Conservation (phyloP, 2,888 invertebrate genomes). For the Ferdinandea cuprea region DNA sequence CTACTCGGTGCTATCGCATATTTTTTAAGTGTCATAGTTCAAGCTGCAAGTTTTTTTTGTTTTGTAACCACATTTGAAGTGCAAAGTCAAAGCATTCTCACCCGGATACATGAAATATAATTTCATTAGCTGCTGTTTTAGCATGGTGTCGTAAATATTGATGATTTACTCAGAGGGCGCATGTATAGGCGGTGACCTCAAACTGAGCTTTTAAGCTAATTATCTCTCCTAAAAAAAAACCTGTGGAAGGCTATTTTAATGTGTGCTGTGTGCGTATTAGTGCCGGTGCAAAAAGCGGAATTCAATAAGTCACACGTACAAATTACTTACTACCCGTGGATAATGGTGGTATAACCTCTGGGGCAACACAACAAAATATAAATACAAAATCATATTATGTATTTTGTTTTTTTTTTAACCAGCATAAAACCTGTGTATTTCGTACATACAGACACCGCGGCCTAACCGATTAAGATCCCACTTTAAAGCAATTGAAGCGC, state of each 20-base stretch:
- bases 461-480: slow-evolving; percentile 35
- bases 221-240: slow-evolving; percentile 67
- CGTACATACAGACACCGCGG: not conserved
- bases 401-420: slow-evolving; percentile 9
- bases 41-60: slow-evolving; percentile 7
- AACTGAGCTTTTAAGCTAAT: slow-evolving; percentile 80
- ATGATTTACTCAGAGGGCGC: slow-evolving; percentile 67
- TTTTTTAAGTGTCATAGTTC: slow-evolving; percentile 6
- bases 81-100: slow-evolving; percentile 55
- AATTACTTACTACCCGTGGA: slow-evolving; percentile 40
- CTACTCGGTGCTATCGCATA: not conserved
- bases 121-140: slow-evolving; percentile 32
- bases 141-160: slow-evolving; percentile 67
- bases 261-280: slow-evolving; percentile 6
- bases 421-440: not conserved
- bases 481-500: slow-evolving; percentile 54
- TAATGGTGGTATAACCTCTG: slow-evolving; percentile 54
- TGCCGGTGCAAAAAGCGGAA: slow-evolving; percentile 39
- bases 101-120: slow-evolving; percentile 44
- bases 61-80: not conserved
- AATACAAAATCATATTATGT: slow-evolving; percentile 9
- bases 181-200: slow-evolving; percentile 80
- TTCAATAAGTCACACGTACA: slow-evolving; percentile 43
- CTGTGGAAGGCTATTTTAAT: slow-evolving; percentile 57
- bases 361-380: slow-evolving; percentile 3